Percentiles rank a stretch among this genome's conserved stretches.
phyloP scores from a whole-genome alignment of 2,113 vertebrate species.

The Vireo altiloquus region DNA sequence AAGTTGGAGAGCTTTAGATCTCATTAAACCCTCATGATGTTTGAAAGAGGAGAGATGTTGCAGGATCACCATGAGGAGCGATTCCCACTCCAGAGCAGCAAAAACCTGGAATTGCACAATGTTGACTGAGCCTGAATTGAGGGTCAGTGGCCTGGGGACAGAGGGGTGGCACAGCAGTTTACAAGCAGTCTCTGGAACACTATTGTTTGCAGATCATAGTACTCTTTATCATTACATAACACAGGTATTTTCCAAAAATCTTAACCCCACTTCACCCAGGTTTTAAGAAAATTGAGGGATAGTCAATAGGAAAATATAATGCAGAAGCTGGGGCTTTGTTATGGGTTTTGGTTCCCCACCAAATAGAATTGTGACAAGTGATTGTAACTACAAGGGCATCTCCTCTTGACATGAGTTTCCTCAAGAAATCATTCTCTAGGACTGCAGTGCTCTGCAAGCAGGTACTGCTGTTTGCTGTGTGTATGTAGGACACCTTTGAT shows the following conservation, averaged over 20 bases:
- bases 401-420: background rate
- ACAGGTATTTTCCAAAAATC: background rate
- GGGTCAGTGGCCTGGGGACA: background rate
- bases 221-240: background rate
- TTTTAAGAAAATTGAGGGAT: background rate
- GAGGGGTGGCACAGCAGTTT: background rate
- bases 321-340: background rate
- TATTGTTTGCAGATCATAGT: background rate
- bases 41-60: background rate
- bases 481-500: background rate
- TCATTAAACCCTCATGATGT: background rate
- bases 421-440: background rate
- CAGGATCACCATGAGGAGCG: background rate
- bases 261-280: background rate
- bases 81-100: background rate
- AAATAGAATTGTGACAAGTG: background rate
- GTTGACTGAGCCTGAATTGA: background rate
- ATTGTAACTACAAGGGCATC: accelerated
- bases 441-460: background rate
- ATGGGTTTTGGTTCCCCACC: background rate
- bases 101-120: background rate
- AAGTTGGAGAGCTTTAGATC: background rate
- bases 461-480: background rate
- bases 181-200: background rate
- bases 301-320: background rate